A percentile compares a stretch with the other conserved stretches of the same genome.
These are phyloP conservation scores for Paramormyrops hopkinsi DNA, from an alignment of 2,797 vertebrate genomes.

Conservation along the genomic window DNA sequence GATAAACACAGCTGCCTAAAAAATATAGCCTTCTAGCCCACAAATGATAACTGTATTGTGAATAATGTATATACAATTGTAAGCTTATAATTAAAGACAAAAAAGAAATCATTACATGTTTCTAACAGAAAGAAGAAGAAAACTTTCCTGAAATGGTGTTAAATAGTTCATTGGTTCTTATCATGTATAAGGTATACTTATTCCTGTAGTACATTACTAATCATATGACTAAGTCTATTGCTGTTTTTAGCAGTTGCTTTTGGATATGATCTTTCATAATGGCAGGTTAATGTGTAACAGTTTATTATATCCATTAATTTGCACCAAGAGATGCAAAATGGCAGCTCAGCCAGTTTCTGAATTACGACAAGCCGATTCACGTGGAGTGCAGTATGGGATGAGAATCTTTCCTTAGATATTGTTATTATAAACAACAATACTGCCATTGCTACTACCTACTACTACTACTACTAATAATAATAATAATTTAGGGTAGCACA, in stretches of 20 bases:
- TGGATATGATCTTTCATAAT: neutral
- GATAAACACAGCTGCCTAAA: conserved; percentile 1
- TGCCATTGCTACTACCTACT: neutral
- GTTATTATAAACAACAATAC: neutral
- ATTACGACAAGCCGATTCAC: neutral
- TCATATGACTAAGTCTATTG: neutral
- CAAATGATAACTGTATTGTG: conserved; percentile 7
- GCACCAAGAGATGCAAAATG: neutral
- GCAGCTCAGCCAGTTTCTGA: neutral
- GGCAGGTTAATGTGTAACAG: neutral
- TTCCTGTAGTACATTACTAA: neutral
- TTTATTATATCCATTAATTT: neutral
- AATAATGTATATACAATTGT: neutral
- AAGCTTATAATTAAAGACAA: conserved; percentile 7
- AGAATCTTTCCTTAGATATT: neutral
- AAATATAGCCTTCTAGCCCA: neutral
- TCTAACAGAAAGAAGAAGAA: neutral
- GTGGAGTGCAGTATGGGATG: neutral
- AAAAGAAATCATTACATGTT: neutral
- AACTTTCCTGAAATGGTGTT: neutral
- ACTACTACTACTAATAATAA: neutral
- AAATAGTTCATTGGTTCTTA: neutral
- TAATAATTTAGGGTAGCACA: neutral
- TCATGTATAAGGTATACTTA: neutral
- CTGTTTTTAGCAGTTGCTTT: neutral